Base-by-base conservation (phyloP, 2,113 vertebrate species). In the Caloenas nicobarica region DNA sequence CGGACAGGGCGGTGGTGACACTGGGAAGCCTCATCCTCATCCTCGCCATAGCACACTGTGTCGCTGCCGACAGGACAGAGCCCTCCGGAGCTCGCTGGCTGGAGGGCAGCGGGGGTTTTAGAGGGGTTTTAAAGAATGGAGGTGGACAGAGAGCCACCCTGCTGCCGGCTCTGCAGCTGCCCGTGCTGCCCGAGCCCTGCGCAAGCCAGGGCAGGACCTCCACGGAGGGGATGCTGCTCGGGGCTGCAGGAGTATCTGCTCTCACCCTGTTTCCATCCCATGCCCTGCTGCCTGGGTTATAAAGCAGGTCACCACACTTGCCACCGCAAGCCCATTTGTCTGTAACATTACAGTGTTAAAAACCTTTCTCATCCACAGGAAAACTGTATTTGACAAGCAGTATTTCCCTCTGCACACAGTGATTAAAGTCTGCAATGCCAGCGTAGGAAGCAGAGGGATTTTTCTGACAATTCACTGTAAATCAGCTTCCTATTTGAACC, bases 31-130 rank as follows among this genome's bases (percentile, higher is more conserved):
- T 70, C 0, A 26, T 25, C 44, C 23, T 50, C 36, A 10, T 28
- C 26, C 14, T 53, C 14, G 9, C 40, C 8, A 1, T 1, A 2
- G 44, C 44, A 10, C 0, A 1, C 7, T 1, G 10, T 0, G 53
- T 28, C 3, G 1, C 65, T 60, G 76, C 60, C 0, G 13, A 4
- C 1, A 29, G 58, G 34, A 28, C 0, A 4, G 61, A 38, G 44
- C 28, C 19, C 29, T 1, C 44, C 16, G 18, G 44, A 19, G 11
- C 82, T 44, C 1, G 0, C 54, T 5, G 25, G 6, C 44, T 46
- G 44, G 28, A 81, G 54, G 16, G 53, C 8, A 10, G 4, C 44
- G 36, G 60, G 40, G 50, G 10, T 36, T 31, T 4, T 3, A 18
- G 46, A 46, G 58, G 38, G 9, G 44, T 46, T 42, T 46, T 18